Percentiles rank a stretch among this genome's conserved stretches.
These are phyloP conservation scores for Strix aluco DNA, from an alignment of 2,113 vertebrate genomes.

Conservation along the genomic window DNA sequence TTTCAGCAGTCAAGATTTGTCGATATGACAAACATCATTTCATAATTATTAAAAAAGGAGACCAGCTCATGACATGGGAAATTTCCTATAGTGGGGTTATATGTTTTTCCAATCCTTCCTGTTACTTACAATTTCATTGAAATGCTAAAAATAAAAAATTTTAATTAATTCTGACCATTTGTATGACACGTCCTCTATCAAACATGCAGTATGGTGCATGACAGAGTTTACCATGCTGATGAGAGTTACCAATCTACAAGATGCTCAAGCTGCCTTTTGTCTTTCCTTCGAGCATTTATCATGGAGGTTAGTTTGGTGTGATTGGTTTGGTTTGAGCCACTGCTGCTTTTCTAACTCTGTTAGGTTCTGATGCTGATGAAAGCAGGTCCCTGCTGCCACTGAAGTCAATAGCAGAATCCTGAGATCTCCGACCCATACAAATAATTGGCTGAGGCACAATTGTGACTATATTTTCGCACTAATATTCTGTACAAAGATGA, in stretches of 20 bases:
- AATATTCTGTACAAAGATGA: background rate
- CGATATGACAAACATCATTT: background rate
- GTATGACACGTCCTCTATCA: background rate
- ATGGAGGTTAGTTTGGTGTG: background rate
- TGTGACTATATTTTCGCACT: background rate
- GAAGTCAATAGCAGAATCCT: background rate
- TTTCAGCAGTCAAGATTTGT: constrained; percentile 15
- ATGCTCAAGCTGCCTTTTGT: background rate
- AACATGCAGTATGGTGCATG: background rate
- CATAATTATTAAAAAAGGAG: background rate
- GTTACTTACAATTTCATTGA: background rate
- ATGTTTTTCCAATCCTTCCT: background rate
- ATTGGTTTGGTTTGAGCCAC: background rate
- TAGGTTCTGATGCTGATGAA: background rate
- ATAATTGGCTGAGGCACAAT: background rate
- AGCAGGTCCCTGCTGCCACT: background rate
- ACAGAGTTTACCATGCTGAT: background rate
- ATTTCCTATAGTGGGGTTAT: background rate
- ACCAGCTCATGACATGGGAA: background rate
- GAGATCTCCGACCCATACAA: background rate
- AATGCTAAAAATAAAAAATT: background rate
- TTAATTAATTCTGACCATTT: background rate
- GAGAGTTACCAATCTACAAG: background rate
- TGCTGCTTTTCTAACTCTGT: background rate
- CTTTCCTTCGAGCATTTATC: background rate